Evolutionary conservation across 2,888 invertebrate genomes (phyloP), one percentile per base, ranked within the genome.

Genomic region (Spicauda simplicius): DNA sequence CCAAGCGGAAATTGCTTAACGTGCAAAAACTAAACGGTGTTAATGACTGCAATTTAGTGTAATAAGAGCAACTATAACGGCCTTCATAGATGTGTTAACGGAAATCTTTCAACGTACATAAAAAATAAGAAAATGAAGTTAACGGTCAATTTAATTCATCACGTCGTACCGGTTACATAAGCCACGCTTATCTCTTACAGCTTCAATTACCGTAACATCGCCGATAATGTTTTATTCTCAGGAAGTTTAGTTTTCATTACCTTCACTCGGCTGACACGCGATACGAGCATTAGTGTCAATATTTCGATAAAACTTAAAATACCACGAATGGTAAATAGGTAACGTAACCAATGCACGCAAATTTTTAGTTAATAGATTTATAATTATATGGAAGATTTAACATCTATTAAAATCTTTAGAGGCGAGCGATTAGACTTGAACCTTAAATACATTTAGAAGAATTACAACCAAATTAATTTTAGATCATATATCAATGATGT

Each of bases 191-290:
- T 55, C 45, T 54, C 48, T 48, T 53, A 50, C 18, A 20, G 37
- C 16, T n/a, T 56, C 55, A 48, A 56, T 56, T 55, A 63, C 45
- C 56, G 18, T 63, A 30, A 18, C 16, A 19, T n/a, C 33, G 30
- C 45, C 63, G 55, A 56, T 37, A 48, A 33, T 57, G 37, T 57
- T 64, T 59, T 58, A 59, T 48, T 30, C 54, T 55, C 25, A 60
- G 66, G 66, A 66, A 63, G 58, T 58, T n/a, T 16, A 14, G 37
- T 54, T 48, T 25, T 52, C 1, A 50, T 66, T 53, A 20, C 41
- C 18, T 37, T 20, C 16, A 16, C 10, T 37, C 12, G 14, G n/a
- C 25, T 65, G 14, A 59, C 58, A 65, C 14, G 59, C 45, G 45
- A 59, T 54, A 37, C 37, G 10, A 45, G 53, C 20, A 41, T 57